Conservation (phyloP, 1,140 invertebrate species). For the Magallana ariakensis region DNA sequence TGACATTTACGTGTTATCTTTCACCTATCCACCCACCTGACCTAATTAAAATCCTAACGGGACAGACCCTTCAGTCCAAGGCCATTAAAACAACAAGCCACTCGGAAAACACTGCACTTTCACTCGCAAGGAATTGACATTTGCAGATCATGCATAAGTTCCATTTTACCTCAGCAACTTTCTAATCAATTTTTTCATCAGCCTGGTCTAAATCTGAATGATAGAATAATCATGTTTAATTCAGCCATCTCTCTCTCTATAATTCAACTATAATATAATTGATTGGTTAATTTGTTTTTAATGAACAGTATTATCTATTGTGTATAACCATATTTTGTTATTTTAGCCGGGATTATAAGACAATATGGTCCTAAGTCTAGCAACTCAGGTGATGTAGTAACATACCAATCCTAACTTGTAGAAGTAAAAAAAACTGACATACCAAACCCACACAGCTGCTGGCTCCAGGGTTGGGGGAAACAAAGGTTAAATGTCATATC, state of each 20-base stretch:
- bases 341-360: neutral
- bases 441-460: neutral
- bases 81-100: neutral
- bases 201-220: neutral
- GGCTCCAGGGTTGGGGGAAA: neutral
- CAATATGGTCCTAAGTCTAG: neutral
- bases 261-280: neutral
- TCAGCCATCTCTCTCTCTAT: neutral
- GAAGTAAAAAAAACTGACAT: too few relatives aligned
- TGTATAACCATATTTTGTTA: neutral
- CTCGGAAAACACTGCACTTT: neutral
- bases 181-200: neutral
- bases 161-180: neutral
- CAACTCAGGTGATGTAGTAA: neutral
- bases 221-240: too few relatives aligned
- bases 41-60: neutral
- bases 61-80: neutral
- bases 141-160: neutral
- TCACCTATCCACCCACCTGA: neutral
- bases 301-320: constrained; percentile 32
- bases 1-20: too few relatives aligned
- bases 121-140: neutral
- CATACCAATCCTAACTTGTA: neutral
- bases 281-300: constrained; percentile 26
- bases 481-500: neutral